phyloP scores from a whole-genome alignment of 2,797 vertebrate species.

The Thaleichthys pacificus region DNA sequence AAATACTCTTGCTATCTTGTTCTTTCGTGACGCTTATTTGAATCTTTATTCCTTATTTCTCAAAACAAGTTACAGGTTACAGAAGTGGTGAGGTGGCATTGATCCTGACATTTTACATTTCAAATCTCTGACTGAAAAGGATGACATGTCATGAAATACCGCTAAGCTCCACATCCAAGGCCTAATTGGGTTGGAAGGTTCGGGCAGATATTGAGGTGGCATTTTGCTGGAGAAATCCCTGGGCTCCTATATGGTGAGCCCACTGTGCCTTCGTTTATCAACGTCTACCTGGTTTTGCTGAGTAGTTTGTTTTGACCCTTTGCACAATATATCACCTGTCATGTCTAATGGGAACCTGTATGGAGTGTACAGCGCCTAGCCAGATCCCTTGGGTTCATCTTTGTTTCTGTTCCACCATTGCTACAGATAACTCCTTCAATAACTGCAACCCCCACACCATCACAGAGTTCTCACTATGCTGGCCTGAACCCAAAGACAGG shows the following conservation, averaged over 20 bases:
- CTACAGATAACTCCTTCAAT: conserved; percentile 54
- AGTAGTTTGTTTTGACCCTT: conserved; percentile 76
- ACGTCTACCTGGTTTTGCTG: conserved; percentile 71
- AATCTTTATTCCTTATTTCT: conserved; percentile 18
- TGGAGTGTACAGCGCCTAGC: conserved; percentile 51
- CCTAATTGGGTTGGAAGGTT: conserved; percentile 71
- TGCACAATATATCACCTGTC: conserved; percentile 74
- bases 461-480: conserved; percentile 37
- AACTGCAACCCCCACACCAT: conserved; percentile 33
- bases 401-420: conserved; percentile 56
- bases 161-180: conserved; percentile 48
- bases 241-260: conserved; percentile 60
- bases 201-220: conserved; percentile 68
- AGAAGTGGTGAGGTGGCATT: not conserved
- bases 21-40: conserved; percentile 16
- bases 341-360: conserved; percentile 70
- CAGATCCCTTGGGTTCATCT: conserved; percentile 62
- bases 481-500: conserved; percentile 33
- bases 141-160: conserved; percentile 33
- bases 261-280: conserved; percentile 70
- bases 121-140: conserved; percentile 53
- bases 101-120: conserved; percentile 66
- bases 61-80: conserved; percentile 20
- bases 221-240: conserved; percentile 73
- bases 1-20: not conserved